Evolutionary conservation across 2,113 vertebrate genomes (phyloP), one percentile per base, ranked within the genome.

Genomic region (Poeciliopsis prolifica): DNA sequence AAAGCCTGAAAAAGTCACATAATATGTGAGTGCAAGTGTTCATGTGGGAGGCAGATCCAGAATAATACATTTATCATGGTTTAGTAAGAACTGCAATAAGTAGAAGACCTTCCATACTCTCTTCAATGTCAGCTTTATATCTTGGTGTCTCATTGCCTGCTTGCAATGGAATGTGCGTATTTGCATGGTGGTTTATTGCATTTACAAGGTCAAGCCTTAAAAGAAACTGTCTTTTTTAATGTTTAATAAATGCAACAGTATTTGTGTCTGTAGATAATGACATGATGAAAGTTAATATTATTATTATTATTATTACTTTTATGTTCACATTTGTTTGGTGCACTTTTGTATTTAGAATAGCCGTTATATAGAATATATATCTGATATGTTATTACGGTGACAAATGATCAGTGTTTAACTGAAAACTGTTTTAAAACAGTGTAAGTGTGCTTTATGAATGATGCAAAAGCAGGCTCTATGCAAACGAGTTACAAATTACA

Each of bases 1-100:
- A 82, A 96, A 92, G 81, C 66, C 86, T 2, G 96, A 97, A 68
- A 92, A 88, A 72, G 86, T 86, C 1, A 91, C 86, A 72, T 92
- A 91, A 84, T 17, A 19, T 33, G 71, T 62, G 24, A 15, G 58
- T 65, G 51, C 8, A 24, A 1, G 1, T 61, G 64, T 35, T 42
- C 54, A 69, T 26, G 42, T 15, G 69, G 61, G 66, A 24, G 58
- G 48, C 76, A 70, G 44, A 66, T 70, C 65, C 75, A 79, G 33
- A 68, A 70, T 64, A 44, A 71, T 62, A 68, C 54, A 65, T 66
- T 61, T 37, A 65, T 69, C 31, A 68, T 72, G 61, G 68, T 75
- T 75, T 22, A 60, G 64, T 71, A 62, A 80, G 83, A 78, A 62
- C 83, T 42, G 79, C 75, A 85, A 90, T 30, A 73, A 88, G 75